A percentile compares a stretch with the other conserved stretches of the same genome.
These are phyloP conservation scores for Phthorimaea operculella DNA, from an alignment of 1,140 invertebrate species.

Conservation along the genomic window DNA sequence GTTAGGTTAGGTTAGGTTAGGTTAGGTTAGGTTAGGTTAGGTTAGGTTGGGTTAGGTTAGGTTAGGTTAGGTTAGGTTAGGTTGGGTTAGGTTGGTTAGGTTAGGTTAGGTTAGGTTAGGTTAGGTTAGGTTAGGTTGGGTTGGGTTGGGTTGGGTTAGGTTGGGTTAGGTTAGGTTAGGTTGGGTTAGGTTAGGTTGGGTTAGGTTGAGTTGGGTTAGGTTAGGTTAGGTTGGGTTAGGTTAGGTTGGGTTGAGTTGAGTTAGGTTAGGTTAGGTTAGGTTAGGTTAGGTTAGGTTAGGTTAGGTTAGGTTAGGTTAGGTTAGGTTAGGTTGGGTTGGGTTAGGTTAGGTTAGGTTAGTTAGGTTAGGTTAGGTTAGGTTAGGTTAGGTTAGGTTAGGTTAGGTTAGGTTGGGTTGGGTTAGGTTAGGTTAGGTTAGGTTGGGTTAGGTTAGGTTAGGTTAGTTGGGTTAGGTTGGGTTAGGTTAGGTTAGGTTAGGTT, in stretches of 20 bases:
- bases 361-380: conserved; percentile 10
- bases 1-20: conserved; percentile 12
- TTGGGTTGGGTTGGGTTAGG: conserved; percentile 8
- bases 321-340: conserved; percentile 9
- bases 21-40: conserved; percentile 10
- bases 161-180: conserved; percentile 9
- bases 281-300: conserved; percentile 10
- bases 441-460: conserved; percentile 10
- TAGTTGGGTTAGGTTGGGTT: conserved; percentile 9
- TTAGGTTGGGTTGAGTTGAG: conserved; percentile 7
- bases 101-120: conserved; percentile 10
- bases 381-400: conserved; percentile 9
- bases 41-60: conserved; percentile 11
- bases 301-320: conserved; percentile 9
- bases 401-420: conserved; percentile 9
- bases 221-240: conserved; percentile 10
- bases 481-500: conserved; percentile 10
- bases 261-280: conserved; percentile 10
- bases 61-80: conserved; percentile 12
- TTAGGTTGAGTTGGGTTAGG: conserved; percentile 8
- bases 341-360: conserved; percentile 9
- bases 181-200: conserved; percentile 8
- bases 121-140: conserved; percentile 9
- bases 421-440: conserved; percentile 10
- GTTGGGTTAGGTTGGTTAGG: conserved; percentile 11